Evolutionary conservation across 1,140 invertebrate genomes (phyloP), one percentile per base, ranked within the genome.

Genomic region (Brachystomella parvula): DNA sequence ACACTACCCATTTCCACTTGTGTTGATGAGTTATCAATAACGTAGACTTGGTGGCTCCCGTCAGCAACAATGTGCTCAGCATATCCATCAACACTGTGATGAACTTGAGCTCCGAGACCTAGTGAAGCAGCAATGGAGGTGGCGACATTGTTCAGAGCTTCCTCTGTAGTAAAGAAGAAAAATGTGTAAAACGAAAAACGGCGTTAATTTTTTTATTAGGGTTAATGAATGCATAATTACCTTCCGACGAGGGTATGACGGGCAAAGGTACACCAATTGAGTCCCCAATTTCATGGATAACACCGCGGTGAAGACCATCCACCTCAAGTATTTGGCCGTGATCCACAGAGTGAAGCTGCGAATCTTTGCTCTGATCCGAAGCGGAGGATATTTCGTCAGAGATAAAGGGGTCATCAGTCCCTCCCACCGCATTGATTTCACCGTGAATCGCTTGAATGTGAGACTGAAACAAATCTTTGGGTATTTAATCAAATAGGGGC

Each of bases 371-470:
- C n/a, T n/a, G n/a, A n/a, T n/a, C n/a, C n/a, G n/a, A n/a, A n/a
- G n/a, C n/a, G n/a, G n/a, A n/a, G n/a, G n/a, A n/a, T n/a, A n/a
- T n/a, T n/a, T n/a, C n/a, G n/a, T n/a, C n/a, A n/a, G n/a, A n/a
- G n/a, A n/a, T n/a, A n/a, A n/a, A n/a, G n/a, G n/a, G n/a, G 9
- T 44, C 9, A n/a, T 44, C 39, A 44, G 39, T 12, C 3, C 24
- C 49, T 19, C 24, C 49, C 21, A 17, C 49, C 49, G 24, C 6
- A 17, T 53, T 80, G 49, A 70, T 60, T 65, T 82, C 78, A 74
- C 83, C 82, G 73, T 88, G 86, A 71, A 80, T 76, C 6, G 79
- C 78, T 74, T 83, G 82, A 68, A 87, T 79, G 75, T 89, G 87
- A 21, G 82, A 81, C 76, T 71, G n/a, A 49, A 31, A 12, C 6